Base-by-base conservation (phyloP, 2,888 invertebrate species). In the Argynnis bischoffii region DNA sequence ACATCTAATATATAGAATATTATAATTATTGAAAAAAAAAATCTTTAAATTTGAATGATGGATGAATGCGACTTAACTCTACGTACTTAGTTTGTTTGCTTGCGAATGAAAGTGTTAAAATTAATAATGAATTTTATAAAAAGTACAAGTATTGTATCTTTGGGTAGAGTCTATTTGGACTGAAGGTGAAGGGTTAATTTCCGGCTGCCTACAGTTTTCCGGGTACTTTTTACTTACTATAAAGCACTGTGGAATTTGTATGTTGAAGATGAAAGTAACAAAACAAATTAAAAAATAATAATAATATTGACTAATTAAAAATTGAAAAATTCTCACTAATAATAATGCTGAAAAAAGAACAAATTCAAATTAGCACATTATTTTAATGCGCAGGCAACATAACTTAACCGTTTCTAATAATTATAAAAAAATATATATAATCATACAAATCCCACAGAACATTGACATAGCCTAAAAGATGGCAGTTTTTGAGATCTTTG, bases 401-500 rank as follows among this genome's bases (percentile, higher is more conserved):
- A 8, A 35, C 35, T 35, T 35, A 35, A 26, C 4, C 26, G 4
- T 26, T 26, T 4, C 26, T 26, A 26, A 21, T 21, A 3, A 3
- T 21, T 21, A 21, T 21, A 21, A 3, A 21, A 3, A 21, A 3
- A 21, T 21, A 21, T 48, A 55, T 64, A 46, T 11, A 53, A 47
- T 47, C 14, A 35, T 55, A 67, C 55, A 66, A 71, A 76, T 64
- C 74, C 78, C 81, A 82, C 79, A 81, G 78, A 70, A 71, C 76
- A 76, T 72, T 67, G 64, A 55, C 61, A 61, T 71, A 72, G 71
- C 72, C 74, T 74, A 75, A 74, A 68, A 80, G 84, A 83, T 84
- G 88, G 83, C 86, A 87, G 85, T 83, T 82, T 76, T 78, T 88
- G 90, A 90, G 90, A 90, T 90, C 90, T 86, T 86, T 81, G 79